phyloP scores from a whole-genome alignment of 1,140 invertebrate genomes.

The Diorhabda sublineata region DNA sequence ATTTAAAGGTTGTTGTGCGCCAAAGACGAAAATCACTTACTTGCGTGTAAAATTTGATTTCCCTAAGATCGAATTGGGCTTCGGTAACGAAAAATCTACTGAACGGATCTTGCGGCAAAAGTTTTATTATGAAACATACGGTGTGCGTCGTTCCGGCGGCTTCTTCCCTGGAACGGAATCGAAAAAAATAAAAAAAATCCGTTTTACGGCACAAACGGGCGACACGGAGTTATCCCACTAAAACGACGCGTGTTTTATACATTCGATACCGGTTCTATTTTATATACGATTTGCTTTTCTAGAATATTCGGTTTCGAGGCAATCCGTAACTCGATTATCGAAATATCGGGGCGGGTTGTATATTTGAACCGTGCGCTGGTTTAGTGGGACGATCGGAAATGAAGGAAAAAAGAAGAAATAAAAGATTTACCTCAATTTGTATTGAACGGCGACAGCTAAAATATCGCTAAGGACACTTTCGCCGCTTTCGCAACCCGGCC shows the following conservation, averaged over 20 bases:
- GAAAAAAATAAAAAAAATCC: background rate
- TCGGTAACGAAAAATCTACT: constrained; percentile 72
- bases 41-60: constrained; percentile 80
- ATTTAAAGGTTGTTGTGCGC: too few species aligned
- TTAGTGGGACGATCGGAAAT: too few species aligned
- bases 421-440: constrained; percentile 38
- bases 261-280: too few species aligned
- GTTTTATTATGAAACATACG: constrained; percentile 67
- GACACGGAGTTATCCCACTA: too few species aligned
- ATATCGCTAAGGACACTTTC: constrained; percentile 62
- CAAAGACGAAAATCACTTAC: constrained; percentile 47
- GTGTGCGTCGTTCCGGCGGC: constrained; percentile 30
- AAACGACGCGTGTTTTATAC: too few species aligned
- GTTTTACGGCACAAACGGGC: too few species aligned
- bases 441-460: constrained; percentile 55
- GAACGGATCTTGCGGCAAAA: constrained; percentile 70
- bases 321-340: too few species aligned
- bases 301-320: background rate
- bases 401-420: too few species aligned
- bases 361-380: too few species aligned
- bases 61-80: constrained; percentile 74
- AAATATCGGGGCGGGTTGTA: too few species aligned
- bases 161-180: constrained; percentile 25
- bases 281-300: too few species aligned
- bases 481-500: constrained; percentile 53